These are phyloP conservation scores for Acleris laterana DNA, from an alignment of 2,888 invertebrate species.

Conservation along the genomic window DNA sequence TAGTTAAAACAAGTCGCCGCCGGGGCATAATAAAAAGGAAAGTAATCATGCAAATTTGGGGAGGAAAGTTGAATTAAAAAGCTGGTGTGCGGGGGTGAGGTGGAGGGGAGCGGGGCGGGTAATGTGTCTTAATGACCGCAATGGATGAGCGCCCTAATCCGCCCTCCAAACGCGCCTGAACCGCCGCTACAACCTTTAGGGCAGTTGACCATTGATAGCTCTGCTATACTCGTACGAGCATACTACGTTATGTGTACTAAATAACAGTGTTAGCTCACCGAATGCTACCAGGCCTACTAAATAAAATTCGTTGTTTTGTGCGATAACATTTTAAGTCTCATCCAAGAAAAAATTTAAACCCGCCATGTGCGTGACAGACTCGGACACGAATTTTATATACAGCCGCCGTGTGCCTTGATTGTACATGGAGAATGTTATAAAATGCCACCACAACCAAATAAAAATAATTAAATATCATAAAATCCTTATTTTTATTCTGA, in stretches of 20 bases:
- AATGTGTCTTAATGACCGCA: slow-evolving; percentile 84
- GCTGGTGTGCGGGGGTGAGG: slow-evolving; percentile 57
- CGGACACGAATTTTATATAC: too few relatives aligned
- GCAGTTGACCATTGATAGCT: background rate
- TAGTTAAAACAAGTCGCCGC: slow-evolving; percentile 49
- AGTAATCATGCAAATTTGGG: slow-evolving; percentile 84
- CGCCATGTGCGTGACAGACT: too few relatives aligned
- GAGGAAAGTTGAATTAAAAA: slow-evolving; percentile 84
- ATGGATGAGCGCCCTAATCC: slow-evolving; percentile 79
- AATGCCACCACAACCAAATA: too few relatives aligned
- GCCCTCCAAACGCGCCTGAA: slow-evolving; percentile 51
- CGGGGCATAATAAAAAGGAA: slow-evolving; percentile 81
- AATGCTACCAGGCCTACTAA: too few relatives aligned
- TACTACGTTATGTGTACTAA: too few relatives aligned
- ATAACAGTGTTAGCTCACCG: too few relatives aligned
- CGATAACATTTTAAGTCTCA: too few relatives aligned
- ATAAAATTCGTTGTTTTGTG: too few relatives aligned
- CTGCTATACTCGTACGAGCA: background rate
- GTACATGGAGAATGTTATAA: too few relatives aligned
- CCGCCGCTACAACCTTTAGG: slow-evolving; percentile 60
- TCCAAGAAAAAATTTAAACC: too few relatives aligned
- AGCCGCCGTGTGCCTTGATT: too few relatives aligned
- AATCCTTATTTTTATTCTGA: background rate
- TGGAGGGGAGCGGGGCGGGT: slow-evolving; percentile 52
- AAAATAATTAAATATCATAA: background rate